Evolutionary conservation across 2,113 vertebrate species (phyloP).

Genomic region (Alexandromys fortis): DNA sequence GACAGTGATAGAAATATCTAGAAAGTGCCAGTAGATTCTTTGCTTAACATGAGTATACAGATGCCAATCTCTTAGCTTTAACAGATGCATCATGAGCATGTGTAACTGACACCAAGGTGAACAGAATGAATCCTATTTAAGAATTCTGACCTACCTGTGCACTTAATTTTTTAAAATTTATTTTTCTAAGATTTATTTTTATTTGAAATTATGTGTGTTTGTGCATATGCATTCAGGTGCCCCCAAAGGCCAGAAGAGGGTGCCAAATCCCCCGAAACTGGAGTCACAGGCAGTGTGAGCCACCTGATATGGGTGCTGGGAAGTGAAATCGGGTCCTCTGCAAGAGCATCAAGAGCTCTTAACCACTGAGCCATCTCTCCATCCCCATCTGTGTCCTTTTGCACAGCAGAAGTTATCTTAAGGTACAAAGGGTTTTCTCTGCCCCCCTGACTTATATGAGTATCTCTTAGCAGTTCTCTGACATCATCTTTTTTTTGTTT

Average conservation of each 20-base stretch:
- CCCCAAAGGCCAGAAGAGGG: background rate
- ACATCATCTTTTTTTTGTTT: slow-evolving; percentile 15
- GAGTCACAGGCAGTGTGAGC: background rate
- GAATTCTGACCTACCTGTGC: background rate
- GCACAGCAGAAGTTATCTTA: background rate
- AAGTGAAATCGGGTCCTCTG: background rate
- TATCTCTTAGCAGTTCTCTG: background rate
- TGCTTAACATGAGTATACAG: background rate
- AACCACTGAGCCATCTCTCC: background rate
- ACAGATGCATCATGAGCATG: background rate
- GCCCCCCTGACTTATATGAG: background rate
- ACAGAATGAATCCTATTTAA: too few species aligned
- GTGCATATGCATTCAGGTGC: background rate
- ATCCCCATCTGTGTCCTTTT: background rate
- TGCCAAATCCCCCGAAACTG: background rate
- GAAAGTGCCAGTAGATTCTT: background rate
- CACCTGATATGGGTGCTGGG: background rate
- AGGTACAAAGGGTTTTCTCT: background rate
- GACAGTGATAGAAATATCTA: background rate
- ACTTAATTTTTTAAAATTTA: background rate
- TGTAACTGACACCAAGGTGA: background rate
- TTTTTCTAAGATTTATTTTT: background rate
- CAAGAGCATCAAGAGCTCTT: background rate
- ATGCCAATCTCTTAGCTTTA: background rate
- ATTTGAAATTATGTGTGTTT: background rate